Evolutionary conservation across 2,797 vertebrate species (phyloP).

Genomic region (Fistularia tabacaria): DNA sequence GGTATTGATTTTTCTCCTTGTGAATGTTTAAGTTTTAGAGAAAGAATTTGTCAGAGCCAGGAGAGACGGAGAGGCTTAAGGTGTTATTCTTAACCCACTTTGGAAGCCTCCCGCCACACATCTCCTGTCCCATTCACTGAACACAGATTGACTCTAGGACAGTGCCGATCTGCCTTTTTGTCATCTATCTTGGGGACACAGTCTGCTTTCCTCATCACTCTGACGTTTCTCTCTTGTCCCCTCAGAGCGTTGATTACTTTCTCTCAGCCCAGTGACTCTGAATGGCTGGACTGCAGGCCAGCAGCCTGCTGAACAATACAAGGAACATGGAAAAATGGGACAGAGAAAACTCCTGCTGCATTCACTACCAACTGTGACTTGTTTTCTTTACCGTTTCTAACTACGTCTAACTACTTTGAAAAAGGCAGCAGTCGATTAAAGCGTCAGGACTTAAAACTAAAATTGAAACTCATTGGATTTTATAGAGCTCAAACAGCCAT

Average conservation of each 20-base stretch:
- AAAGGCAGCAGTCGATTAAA: conserved; percentile 6
- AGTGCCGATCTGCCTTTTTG: conserved; percentile 37
- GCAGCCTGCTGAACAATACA: conserved; percentile 37
- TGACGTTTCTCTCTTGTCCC: conserved; percentile 16
- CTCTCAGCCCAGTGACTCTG: conserved; percentile 44
- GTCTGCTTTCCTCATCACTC: conserved; percentile 21
- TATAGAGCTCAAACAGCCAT: background rate
- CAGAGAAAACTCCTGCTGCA: conserved; percentile 20
- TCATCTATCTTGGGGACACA: conserved; percentile 21
- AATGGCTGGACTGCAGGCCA: conserved; percentile 36
- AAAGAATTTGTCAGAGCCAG: conserved; percentile 47
- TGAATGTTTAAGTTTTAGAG: conserved; percentile 3
- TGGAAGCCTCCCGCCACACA: conserved; percentile 3
- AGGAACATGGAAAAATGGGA: conserved; percentile 15
- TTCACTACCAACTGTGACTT: conserved; percentile 31
- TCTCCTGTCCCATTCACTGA: conserved; percentile 29
- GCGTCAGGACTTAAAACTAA: background rate
- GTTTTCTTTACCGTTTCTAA: conserved; percentile 43
- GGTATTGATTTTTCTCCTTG: conserved; percentile 1
- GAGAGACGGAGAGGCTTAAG: conserved; percentile 16
- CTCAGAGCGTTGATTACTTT: conserved; percentile 54
- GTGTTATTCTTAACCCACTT: conserved; percentile 14
- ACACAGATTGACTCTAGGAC: conserved; percentile 51
- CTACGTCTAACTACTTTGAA: conserved; percentile 36
- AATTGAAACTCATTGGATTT: conserved; percentile 25